phyloP scores from a whole-genome alignment of 1,140 invertebrate genomes.

The Leptinotarsa lineolata region DNA sequence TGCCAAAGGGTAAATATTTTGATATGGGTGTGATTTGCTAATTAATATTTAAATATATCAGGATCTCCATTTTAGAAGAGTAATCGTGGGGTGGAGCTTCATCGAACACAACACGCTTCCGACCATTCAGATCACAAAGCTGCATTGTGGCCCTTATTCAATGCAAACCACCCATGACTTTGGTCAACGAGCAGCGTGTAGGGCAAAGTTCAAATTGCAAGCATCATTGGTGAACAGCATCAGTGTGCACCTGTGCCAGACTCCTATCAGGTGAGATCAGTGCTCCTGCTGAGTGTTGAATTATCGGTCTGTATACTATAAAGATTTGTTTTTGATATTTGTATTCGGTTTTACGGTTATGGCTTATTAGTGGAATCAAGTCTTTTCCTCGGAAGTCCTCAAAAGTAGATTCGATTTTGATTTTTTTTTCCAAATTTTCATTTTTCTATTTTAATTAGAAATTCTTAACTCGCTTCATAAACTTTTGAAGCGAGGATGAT shows the following conservation, averaged over 20 bases:
- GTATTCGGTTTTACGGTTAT: too few species aligned
- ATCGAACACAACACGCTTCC: constrained; percentile 23
- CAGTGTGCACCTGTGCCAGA: neutral
- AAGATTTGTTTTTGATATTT: too few species aligned
- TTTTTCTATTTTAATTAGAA: too few species aligned
- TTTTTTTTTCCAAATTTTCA: too few species aligned
- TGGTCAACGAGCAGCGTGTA: neutral
- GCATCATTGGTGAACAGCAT: neutral
- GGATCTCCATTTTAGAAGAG: constrained; percentile 35
- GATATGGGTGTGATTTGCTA: constrained; percentile 39
- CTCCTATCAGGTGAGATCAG: neutral
- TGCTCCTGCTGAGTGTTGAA: too few species aligned
- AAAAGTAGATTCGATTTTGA: too few species aligned
- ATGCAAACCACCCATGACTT: constrained; percentile 10
- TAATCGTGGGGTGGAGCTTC: constrained; percentile 27
- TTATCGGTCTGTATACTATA: too few species aligned
- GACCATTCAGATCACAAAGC: constrained; percentile 30
- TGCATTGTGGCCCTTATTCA: constrained; percentile 14
- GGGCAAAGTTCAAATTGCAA: constrained; percentile 9
- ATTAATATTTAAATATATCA: constrained; percentile 38
- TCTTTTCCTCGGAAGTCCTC: too few species aligned
- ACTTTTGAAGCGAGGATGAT: too few species aligned
- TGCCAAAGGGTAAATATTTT: constrained; percentile 40
- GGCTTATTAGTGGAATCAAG: too few species aligned
- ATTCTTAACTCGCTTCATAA: too few species aligned